Percentiles rank a stretch among this genome's conserved stretches.
Evolutionary conservation across 2,113 vertebrate genomes (phyloP).

Genomic region (Trinectes maculatus): DNA sequence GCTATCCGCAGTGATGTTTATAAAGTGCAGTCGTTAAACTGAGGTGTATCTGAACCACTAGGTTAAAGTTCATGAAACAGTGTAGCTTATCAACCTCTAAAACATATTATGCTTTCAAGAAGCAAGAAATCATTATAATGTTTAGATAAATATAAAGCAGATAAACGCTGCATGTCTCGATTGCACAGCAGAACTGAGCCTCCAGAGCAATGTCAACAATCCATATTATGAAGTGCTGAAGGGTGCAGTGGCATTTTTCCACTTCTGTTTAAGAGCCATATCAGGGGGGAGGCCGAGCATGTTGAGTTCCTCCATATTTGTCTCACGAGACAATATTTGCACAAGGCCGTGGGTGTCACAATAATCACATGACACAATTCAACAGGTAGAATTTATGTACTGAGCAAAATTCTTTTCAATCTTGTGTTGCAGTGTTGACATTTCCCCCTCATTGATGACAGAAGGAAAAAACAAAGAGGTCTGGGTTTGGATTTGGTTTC

Average conservation of each 20-base stretch:
- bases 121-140: not conserved
- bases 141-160: not conserved
- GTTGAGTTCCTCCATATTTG: conserved; percentile 16
- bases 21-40: not conserved
- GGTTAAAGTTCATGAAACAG: not conserved
- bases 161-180: not conserved
- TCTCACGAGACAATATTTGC: conserved; percentile 3
- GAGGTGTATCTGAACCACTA: not conserved
- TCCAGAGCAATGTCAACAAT: not conserved
- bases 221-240: not conserved
- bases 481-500: not conserved
- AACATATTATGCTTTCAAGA: not conserved
- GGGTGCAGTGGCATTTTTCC: not conserved
- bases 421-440: too few species aligned
- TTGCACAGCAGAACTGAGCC: not conserved
- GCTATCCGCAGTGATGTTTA: not conserved
- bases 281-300: conserved; percentile 4
- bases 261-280: conserved; percentile 3
- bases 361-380: conserved; percentile 13
- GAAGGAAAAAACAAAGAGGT: not conserved
- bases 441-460: not conserved
- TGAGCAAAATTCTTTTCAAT: not conserved
- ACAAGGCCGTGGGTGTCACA: conserved; percentile 1
- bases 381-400: not conserved
- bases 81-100: not conserved